Evolutionary conservation across 2,888 invertebrate genomes (phyloP), one percentile per base, ranked within the genome.

Genomic region (Tuberolachnus salignus): DNA sequence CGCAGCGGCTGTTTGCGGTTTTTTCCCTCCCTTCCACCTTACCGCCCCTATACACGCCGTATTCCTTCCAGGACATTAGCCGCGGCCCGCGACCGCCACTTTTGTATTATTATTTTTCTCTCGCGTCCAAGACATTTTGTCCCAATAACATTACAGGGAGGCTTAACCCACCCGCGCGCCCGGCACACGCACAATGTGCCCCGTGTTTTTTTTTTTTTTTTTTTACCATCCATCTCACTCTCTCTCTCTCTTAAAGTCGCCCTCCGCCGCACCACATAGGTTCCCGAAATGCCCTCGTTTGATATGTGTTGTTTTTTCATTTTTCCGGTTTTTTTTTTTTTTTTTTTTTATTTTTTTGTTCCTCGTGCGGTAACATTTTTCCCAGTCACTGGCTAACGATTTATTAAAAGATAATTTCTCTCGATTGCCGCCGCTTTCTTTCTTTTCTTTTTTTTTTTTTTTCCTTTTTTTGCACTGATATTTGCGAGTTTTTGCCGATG

Each of bases 41-140:
- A 8, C 74, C 55, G 21, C 57, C 49, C 19, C 14, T 53, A 53
- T 69, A 75, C 19, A 34, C 67, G 34, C 34, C 34, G 59, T 78
- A 78, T 78, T 78, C 67, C 75, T 78, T 78, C 75, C 75, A 78
- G 75, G 75, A 78, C 75, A 78, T 78, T 78, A 78, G 75, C 75
- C 49, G 66, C 75, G 67, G 75, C 49, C 75, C 75, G 66, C 57
- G 66, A 66, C 66, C 57, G 75, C 57, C 75, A 78, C 75, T 78
- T 78, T 78, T 78, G 67, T 78, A 59, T 78, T 78, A 78, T 78
- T 78, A 64, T 78, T 78, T 78, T 66, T 75, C 64, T 75, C 66
- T 78, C 75, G 67, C 75, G 67, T 59, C 57, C 67, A 78, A 78
- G 75, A 78, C 75, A 78, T 78, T 78, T 78, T 78, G 75, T 78